These are phyloP conservation scores for Malacoraja senta DNA, from an alignment of 2,797 vertebrate genomes.

Conservation along the genomic window DNA sequence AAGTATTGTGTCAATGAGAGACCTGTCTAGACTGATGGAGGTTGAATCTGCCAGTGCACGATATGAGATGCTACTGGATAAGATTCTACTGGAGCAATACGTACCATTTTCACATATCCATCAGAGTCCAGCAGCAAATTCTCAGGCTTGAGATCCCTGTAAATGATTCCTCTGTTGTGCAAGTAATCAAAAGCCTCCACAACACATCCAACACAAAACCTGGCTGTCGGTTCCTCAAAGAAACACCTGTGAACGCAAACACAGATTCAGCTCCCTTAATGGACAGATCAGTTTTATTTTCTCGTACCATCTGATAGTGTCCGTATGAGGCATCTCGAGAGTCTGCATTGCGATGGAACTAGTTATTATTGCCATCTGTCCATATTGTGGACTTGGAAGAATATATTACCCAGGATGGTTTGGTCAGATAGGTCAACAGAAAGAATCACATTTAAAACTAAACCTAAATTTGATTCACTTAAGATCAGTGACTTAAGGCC, in stretches of 20 bases:
- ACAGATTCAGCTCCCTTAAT: background rate
- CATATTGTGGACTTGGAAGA: background rate
- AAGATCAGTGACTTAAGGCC: background rate
- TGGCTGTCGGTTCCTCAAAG: slow-evolving; percentile 62
- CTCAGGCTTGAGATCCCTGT: slow-evolving; percentile 67
- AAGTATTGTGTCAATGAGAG: no score
- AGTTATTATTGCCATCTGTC: no score
- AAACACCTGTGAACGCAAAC: slow-evolving; percentile 50
- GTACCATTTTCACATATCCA: slow-evolving; percentile 66
- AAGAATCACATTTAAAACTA: background rate
- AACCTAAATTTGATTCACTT: background rate
- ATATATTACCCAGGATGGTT: background rate
- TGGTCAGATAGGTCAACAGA: background rate
- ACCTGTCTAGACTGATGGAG: background rate
- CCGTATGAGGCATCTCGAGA: background rate
- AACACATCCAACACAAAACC: slow-evolving; percentile 64
- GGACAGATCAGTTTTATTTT: no score
- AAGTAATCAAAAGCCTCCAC: slow-evolving; percentile 66
- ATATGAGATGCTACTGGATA: no score
- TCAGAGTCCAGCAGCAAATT: slow-evolving; percentile 61
- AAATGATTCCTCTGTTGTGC: slow-evolving; percentile 58
- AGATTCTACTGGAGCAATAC: background rate
- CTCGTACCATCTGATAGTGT: background rate
- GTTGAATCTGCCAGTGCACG: background rate
- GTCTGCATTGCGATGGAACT: no score